These are phyloP conservation scores for Eupithecia subfuscata DNA, from an alignment of 2,888 invertebrate species.

Conservation along the genomic window DNA sequence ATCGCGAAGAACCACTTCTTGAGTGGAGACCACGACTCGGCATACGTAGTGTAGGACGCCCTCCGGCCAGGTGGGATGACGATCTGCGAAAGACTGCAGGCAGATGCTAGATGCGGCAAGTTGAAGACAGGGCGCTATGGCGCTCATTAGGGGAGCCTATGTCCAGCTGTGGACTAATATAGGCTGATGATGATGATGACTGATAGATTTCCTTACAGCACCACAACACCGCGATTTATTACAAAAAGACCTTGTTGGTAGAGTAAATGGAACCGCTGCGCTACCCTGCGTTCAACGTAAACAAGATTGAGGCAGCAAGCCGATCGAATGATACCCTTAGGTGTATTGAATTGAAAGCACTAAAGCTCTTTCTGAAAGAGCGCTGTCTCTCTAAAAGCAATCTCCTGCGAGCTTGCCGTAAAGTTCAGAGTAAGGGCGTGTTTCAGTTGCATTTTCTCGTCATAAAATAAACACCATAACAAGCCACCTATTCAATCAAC, in stretches of 20 bases:
- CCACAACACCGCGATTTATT: not conserved
- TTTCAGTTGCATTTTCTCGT: not conserved
- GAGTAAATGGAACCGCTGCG: not conserved
- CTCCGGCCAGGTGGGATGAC: too few relatives aligned
- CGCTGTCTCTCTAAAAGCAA: not conserved
- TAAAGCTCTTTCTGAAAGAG: not conserved
- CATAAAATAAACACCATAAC: not conserved
- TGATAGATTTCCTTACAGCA: too few relatives aligned
- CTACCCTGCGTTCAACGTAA: not conserved
- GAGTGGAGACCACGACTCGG: too few relatives aligned
- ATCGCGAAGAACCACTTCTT: too few relatives aligned
- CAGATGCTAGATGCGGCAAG: too few relatives aligned
- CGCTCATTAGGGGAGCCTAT: too few relatives aligned
- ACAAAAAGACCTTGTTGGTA: not conserved
- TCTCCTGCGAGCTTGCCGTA: not conserved
- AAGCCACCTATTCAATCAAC: conserved; percentile 6
- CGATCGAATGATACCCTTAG: not conserved
- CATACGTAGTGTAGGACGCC: too few relatives aligned
- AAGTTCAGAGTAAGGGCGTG: not conserved
- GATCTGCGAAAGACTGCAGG: too few relatives aligned
- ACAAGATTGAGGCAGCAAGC: not conserved
- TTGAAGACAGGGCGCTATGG: too few relatives aligned
- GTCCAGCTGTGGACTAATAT: too few relatives aligned
- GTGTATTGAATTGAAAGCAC: not conserved
- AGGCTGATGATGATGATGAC: too few relatives aligned